Evolutionary conservation across 2,888 invertebrate genomes (phyloP), one percentile per base, ranked within the genome.

Genomic region (Drosophila dives): DNA sequence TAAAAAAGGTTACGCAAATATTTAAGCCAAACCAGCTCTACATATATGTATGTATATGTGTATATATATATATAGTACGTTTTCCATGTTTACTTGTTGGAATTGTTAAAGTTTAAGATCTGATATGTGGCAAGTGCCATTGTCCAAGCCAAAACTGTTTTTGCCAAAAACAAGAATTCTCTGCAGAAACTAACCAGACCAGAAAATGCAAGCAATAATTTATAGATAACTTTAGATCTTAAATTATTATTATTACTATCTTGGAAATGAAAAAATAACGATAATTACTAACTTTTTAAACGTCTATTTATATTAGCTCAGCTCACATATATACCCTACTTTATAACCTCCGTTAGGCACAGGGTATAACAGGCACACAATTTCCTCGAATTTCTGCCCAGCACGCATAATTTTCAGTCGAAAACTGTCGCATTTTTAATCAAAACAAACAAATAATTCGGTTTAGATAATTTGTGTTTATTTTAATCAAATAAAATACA

Each of bases 1-100:
- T 89, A 84, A 68, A 89, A 85, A 85, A 85, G 85, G 85, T 85
- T 87, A 89, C 66, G 71, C 71, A 87, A 85, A 89, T 84, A 71
- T 80, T 84, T 84, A 76, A 77, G 77, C 58, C 51, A 65, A 12
- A 40, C 45, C 53, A 62, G 60, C 49, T 64, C 42, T 49, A 53
- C 42, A 38, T 26, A 36, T 11, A 20, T 33, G 34, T 2, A n/a
- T 8, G 12, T 26, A 20, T 42, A 33, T 1, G 26, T 15, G 38
- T 11, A 33, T n/a, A 11, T n/a, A n/a, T 32, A 32, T 11, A 26
- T 34, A n/a, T 36, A 36, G 68, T 76, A 80, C 54, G 64, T 72
- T 74, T 51, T 49, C 53, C 53, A 63, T 74, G 75, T 61, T 74
- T 74, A 58, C 68, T 69, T 72, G 72, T 64, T 77, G 54, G 67